Percentiles rank a stretch among this genome's conserved stretches.
phyloP scores from a whole-genome alignment of 1,140 invertebrate species.

The Lepidurus packardi region DNA sequence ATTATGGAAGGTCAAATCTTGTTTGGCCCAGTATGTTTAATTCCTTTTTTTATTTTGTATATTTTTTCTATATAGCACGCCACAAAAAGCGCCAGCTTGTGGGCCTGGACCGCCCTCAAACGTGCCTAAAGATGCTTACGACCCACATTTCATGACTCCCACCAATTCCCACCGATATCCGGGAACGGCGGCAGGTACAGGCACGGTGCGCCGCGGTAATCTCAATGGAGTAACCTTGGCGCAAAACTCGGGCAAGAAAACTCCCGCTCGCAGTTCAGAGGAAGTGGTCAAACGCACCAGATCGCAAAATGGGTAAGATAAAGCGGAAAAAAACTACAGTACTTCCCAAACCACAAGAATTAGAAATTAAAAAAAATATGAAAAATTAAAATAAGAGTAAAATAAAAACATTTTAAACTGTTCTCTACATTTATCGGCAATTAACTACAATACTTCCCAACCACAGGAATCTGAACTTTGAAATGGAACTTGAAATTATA shows the following conservation, averaged over 20 bases:
- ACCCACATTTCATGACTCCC: constrained; percentile 12
- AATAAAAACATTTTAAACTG: not conserved
- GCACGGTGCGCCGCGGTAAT: not conserved
- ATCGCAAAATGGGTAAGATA: constrained; percentile 13
- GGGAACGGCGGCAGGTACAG: not conserved
- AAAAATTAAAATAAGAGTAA: no score
- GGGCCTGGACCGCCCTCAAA: not conserved
- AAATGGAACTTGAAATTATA: no score
- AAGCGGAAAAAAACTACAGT: not conserved
- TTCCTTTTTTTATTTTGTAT: not conserved
- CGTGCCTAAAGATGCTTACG: constrained; percentile 1
- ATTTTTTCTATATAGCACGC: not conserved
- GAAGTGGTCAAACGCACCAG: constrained; percentile 17
- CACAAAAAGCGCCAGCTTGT: constrained; percentile 2
- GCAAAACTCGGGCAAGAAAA: constrained; percentile 6
- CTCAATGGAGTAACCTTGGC: not conserved
- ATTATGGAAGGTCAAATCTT: not conserved
- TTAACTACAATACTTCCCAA: constrained; percentile 88
- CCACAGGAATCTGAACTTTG: no score
- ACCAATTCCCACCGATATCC: constrained; percentile 14
- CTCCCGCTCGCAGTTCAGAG: not conserved
- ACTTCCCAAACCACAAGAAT: not conserved
- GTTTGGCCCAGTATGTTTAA: not conserved
- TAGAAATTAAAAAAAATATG: no score
- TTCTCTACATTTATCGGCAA: constrained; percentile 33